These are phyloP conservation scores for Phoeniculus purpureus DNA, from an alignment of 2,797 vertebrate genomes.

Conservation along the genomic window DNA sequence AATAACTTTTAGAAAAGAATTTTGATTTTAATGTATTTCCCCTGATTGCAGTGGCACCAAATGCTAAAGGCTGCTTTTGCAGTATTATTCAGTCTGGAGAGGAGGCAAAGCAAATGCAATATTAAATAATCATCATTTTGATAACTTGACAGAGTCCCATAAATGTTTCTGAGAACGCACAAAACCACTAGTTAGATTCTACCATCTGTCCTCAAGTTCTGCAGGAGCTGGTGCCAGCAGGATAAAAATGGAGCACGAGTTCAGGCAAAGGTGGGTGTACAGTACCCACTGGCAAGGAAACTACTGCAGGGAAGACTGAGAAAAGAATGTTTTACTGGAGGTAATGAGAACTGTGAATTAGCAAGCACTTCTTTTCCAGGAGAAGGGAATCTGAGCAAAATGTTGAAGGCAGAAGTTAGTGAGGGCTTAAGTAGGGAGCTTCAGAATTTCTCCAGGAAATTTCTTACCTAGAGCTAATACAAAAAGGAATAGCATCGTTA, in stretches of 20 bases:
- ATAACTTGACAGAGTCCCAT: slow-evolving; percentile 25
- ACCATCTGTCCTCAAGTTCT: slow-evolving; percentile 51
- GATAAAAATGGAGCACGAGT: slow-evolving; percentile 20
- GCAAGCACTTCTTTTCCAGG: neutral
- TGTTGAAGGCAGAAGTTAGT: neutral
- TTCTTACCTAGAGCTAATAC: neutral
- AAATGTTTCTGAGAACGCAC: slow-evolving; percentile 42
- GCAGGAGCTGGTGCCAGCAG: slow-evolving; percentile 33
- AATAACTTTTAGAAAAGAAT: neutral
- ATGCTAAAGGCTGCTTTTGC: neutral
- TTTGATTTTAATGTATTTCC: neutral
- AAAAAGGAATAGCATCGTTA: neutral
- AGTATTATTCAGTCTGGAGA: neutral
- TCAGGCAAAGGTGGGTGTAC: slow-evolving; percentile 51
- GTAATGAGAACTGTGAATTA: slow-evolving; percentile 16
- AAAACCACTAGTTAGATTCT: slow-evolving; percentile 39
- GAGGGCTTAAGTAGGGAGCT: neutral
- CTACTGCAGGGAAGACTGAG: neutral
- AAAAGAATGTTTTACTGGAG: slow-evolving; percentile 14
- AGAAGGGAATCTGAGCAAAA: neutral
- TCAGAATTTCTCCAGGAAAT: neutral
- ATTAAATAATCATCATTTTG: slow-evolving; percentile 34
- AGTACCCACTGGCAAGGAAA: slow-evolving; percentile 26
- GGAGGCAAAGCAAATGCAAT: neutral
- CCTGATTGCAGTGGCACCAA: neutral